Evolutionary conservation across 2,113 vertebrate species (phyloP), one percentile per base, ranked within the genome.

Genomic region (Dunckerocampus dactyliophorus): DNA sequence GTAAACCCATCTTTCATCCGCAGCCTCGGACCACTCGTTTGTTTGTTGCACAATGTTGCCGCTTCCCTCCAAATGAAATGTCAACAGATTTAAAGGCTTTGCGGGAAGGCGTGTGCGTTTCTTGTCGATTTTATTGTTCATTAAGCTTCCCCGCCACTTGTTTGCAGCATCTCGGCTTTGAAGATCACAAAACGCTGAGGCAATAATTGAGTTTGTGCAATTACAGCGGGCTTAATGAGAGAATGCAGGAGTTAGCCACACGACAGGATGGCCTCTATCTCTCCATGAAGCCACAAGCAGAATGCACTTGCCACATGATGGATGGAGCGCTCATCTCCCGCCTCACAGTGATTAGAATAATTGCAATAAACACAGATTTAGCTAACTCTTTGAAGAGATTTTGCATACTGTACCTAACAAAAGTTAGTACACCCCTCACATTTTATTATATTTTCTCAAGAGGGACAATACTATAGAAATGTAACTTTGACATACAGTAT

Each of bases 151-250:
- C 70, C 47, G 63, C 69, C 65, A 63, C 67, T 63, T 82, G 83
- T 87, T 90, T 86, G 87, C 84, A 78, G 72, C 79, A 80, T 87
- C 87, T 87, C 70, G 76, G 72, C 88, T 91, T 90, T 90, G 88
- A 91, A 91, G 86, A 90, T 88, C 88, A 90, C 87, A 88, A 89
- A 88, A 85, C 84, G 83, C 85, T 80, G 85, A 84, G 85, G 87
- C 80, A 89, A 88, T 91, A 91, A 91, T 90, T 91, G 83, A 82
- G 82, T 90, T 91, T 83, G 87, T 90, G 88, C 84, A 87, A 85
- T 89, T 85, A 89, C 85, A 62, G 85, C 85, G 10, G 67, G 79
- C 85, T 83, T 91, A 90, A 92, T 88, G 85, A 89, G 87, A 76
- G 89, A 82, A 85, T 84, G 77, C 76, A 72, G 73, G 83, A 82